Base-by-base conservation (phyloP, 2,888 invertebrate species). In the Dione vanillae region DNA sequence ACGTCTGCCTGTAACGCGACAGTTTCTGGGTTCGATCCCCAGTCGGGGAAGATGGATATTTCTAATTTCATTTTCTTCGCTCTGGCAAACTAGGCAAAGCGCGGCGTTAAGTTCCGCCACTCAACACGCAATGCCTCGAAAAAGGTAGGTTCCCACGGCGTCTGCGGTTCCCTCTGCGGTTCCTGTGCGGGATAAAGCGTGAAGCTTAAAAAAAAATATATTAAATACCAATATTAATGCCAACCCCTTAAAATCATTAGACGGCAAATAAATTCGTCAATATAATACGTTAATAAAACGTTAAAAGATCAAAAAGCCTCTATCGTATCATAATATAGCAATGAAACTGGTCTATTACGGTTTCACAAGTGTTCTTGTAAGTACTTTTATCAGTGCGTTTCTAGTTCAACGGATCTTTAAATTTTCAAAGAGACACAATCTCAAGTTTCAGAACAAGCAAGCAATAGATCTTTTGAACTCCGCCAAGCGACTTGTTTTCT, bases 371-470 rank as follows among this genome's bases (percentile, higher is more conserved):
- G 19, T 19, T 37, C 37, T 64, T 47, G 0, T 49, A 64, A 64
- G 40, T 27, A 10, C 43, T 56, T 66, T 56, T 56, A 66, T 56
- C 56, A 37, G 35, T 49, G 64, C 64, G 45, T 66, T 66, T 66
- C 54, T 56, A 56, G 56, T 56, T 56, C 45, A 66, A 45, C 19
- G 54, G 45, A 19, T 56, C 56, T 19, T 66, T 66, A 66, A 66
- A 56, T 66, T 66, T 51, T 16, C 66, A 45, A 47, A 66, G 66
- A 66, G 66, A 19, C 54, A 52, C 65, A 56, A 66, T 56, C 56
- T 66, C 45, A 45, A 66, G 56, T 66, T 66, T 16, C 47, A 35
- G 51, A 65, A 65, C 66, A 66, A 56, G 43, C 45, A 12, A 66
- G 45, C 66, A 66, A 66, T 66, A 56, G 49, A 64, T 45, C 43